These are phyloP conservation scores for Desmophyllum pertusum DNA, from an alignment of 92 coral and sea anemone genomes.

Conservation along the genomic window DNA sequence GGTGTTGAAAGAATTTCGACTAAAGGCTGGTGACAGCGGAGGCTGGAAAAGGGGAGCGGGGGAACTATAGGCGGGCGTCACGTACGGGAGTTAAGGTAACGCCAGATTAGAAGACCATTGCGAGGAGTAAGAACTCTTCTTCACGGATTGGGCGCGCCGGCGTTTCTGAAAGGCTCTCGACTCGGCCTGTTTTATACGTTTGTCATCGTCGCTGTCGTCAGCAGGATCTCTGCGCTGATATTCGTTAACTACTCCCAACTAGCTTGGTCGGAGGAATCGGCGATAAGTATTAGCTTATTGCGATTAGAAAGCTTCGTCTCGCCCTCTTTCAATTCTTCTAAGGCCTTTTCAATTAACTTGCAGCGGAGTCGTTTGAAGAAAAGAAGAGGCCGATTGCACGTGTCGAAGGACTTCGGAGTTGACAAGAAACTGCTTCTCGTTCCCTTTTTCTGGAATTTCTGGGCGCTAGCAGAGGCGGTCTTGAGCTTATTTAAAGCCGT, in stretches of 20 bases:
- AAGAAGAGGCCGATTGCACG: too few species aligned
- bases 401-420: too few species aligned
- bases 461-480: too few species aligned
- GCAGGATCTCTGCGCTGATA: slow-evolving; percentile 4
- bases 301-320: not conserved
- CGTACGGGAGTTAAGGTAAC: not conserved
- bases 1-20: too few species aligned
- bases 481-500: too few species aligned
- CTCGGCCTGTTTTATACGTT: not conserved
- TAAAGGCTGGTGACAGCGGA: not conserved
- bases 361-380: not conserved
- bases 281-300: not conserved
- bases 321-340: slow-evolving; percentile 6
- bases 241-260: not conserved
- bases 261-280: not conserved
- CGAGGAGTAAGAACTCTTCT: not conserved
- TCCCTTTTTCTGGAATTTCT: too few species aligned
- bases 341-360: slow-evolving; percentile 12
- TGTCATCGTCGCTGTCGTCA: slow-evolving; percentile 4
- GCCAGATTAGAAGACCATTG: too few species aligned
- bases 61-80: not conserved
- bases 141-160: not conserved
- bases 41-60: not conserved
- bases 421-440: too few species aligned
- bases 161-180: not conserved